Conservation (phyloP, 2,797 vertebrate species). For the Melanotaenia boesemani region DNA sequence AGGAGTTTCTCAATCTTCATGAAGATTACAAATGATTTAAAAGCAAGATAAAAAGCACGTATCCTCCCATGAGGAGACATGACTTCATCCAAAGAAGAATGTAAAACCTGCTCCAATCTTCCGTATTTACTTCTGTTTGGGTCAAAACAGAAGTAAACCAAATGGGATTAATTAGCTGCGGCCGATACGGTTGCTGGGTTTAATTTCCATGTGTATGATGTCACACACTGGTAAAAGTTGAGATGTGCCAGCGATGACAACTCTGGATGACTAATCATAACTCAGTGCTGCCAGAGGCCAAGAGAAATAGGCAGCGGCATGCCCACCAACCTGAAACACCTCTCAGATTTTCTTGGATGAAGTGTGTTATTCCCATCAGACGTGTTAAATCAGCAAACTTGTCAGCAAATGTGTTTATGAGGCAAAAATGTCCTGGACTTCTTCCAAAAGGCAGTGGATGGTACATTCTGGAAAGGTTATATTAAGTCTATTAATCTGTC, state of each 20-base stretch:
- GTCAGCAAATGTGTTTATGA: constrained; percentile 58
- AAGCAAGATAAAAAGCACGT: constrained; percentile 26
- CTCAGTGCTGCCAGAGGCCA: constrained; percentile 39
- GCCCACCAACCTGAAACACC: constrained; percentile 16
- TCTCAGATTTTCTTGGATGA: constrained; percentile 37
- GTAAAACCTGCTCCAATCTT: constrained; percentile 50
- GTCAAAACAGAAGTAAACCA: constrained; percentile 36
- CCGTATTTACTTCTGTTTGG: constrained; percentile 64
- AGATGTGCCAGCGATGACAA: constrained; percentile 58
- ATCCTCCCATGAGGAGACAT: constrained; percentile 52
- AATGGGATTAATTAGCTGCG: constrained; percentile 45
- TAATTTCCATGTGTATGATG: constrained; percentile 66
- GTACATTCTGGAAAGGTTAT: constrained; percentile 11
- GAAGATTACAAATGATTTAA: constrained; percentile 13
- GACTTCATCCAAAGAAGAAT: constrained; percentile 54
- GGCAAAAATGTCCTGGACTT: constrained; percentile 35
- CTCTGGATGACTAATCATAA: constrained; percentile 57
- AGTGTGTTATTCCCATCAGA: constrained; percentile 29
- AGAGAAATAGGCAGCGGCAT: constrained; percentile 52
- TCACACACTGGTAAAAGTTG: constrained; percentile 55
- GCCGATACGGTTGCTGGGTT: constrained; percentile 57
- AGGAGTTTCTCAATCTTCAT: not conserved
- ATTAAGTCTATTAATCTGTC: too few relatives aligned
- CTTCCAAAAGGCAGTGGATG: constrained; percentile 25
- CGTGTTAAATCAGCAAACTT: constrained; percentile 48